phyloP scores from a whole-genome alignment of 2,113 vertebrate species.

The Azemiops feae region DNA sequence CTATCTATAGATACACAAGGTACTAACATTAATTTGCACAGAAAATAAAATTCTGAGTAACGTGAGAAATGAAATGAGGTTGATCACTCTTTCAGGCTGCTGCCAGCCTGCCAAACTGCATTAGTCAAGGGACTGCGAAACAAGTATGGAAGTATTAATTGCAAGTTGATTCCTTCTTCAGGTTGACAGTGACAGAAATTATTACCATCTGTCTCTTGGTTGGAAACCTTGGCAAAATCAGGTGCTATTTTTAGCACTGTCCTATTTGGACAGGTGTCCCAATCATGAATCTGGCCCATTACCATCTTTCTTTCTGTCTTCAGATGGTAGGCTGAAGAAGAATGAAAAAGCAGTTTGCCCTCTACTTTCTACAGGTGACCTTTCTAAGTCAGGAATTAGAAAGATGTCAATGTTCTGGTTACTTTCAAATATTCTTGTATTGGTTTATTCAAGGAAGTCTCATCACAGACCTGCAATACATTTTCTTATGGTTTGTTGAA shows the following conservation, averaged over 20 bases:
- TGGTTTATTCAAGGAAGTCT: background rate
- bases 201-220: slow-evolving; percentile 64
- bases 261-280: slow-evolving; percentile 60
- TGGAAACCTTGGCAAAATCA: slow-evolving; percentile 56
- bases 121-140: slow-evolving; percentile 57
- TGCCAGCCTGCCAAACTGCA: slow-evolving; percentile 52
- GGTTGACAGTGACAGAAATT: slow-evolving; percentile 60
- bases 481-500: background rate
- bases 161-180: slow-evolving; percentile 55
- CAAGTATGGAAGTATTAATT: slow-evolving; percentile 62
- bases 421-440: background rate
- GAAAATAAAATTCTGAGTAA: background rate
- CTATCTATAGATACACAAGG: background rate
- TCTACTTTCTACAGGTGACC: slow-evolving; percentile 31
- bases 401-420: background rate
- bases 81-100: background rate
- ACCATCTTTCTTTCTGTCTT: slow-evolving; percentile 35
- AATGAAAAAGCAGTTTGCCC: slow-evolving; percentile 24
- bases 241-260: slow-evolving; percentile 58
- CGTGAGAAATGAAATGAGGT: slow-evolving; percentile 19
- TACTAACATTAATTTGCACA: background rate
- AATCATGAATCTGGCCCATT: slow-evolving; percentile 56
- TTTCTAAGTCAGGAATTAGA: slow-evolving; percentile 2
- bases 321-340: slow-evolving; percentile 32
- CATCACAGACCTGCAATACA: background rate